Conservation (phyloP, 2,888 invertebrate species). For the Microdon myrmicae region DNA sequence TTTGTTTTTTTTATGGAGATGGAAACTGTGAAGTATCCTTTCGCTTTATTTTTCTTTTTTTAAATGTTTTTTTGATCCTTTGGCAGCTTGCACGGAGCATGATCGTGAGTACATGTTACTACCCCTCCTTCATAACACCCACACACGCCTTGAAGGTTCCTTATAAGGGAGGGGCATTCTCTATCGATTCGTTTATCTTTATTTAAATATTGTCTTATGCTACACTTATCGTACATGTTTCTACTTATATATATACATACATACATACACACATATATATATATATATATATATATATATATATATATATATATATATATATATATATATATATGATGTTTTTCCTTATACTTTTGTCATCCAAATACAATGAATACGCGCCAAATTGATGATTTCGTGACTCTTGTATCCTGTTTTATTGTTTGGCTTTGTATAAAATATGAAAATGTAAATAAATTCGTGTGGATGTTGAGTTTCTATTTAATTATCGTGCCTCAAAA, state of each 20-base stretch:
- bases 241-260: neutral
- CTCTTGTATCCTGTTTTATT: constrained; percentile 20
- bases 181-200: too few species aligned
- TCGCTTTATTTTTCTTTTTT: constrained; percentile 47
- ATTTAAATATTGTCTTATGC: too few species aligned
- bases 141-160: too few species aligned
- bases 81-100: constrained; percentile 89
- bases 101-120: constrained; percentile 80
- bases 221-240: neutral
- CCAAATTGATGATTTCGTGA: constrained; percentile 49
- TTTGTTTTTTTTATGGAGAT: constrained; percentile 36
- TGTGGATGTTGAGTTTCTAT: too few species aligned
- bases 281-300: too few species aligned
- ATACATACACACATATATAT: constrained; percentile 7
- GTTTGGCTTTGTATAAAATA: constrained; percentile 31
- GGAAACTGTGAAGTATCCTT: constrained; percentile 43
- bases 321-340: constrained; percentile 8
- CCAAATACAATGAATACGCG: constrained; percentile 1
- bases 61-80: constrained; percentile 56
- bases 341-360: too few species aligned
- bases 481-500: too few species aligned
- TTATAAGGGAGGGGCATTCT: too few species aligned
- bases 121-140: constrained; percentile 10
- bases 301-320: neutral
- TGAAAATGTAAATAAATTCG: too few species aligned